Evolutionary conservation across 2,113 vertebrate genomes (phyloP).

Genomic region (Ctenodactylus gundi): DNA sequence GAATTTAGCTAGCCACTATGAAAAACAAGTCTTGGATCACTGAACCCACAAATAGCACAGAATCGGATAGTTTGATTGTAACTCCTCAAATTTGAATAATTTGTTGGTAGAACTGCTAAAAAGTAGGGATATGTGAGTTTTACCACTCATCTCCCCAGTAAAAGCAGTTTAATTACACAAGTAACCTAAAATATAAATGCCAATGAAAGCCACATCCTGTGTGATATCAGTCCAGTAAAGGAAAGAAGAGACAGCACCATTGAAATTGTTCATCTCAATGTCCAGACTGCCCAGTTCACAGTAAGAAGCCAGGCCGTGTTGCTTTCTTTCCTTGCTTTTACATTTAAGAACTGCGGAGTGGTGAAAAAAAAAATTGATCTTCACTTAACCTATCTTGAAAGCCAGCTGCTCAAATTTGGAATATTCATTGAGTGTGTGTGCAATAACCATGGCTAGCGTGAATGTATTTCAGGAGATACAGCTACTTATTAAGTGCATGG

Average conservation of each 20-base stretch:
- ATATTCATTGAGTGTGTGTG: slow-evolving; percentile 10
- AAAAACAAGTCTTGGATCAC: background rate
- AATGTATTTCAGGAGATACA: slow-evolving; percentile 64
- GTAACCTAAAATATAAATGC: background rate
- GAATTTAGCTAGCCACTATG: background rate
- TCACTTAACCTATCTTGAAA: slow-evolving; percentile 54
- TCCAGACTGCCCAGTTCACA: slow-evolving; percentile 1
- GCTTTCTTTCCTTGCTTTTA: slow-evolving; percentile 37
- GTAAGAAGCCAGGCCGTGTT: slow-evolving; percentile 46
- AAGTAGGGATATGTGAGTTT: background rate
- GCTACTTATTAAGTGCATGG: slow-evolving; percentile 62
- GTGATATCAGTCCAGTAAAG: background rate
- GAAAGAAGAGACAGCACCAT: background rate
- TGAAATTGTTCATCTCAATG: background rate
- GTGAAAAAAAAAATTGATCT: slow-evolving; percentile 64
- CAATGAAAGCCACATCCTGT: background rate
- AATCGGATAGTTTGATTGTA: background rate
- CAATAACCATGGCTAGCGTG: slow-evolving; percentile 37
- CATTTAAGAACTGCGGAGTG: slow-evolving; percentile 22
- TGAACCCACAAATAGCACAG: background rate
- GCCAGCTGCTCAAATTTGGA: slow-evolving; percentile 51
- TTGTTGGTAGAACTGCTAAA: slow-evolving; percentile 4
- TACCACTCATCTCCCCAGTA: background rate
- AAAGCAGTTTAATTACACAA: background rate
- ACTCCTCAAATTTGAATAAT: background rate